phyloP scores from a whole-genome alignment of 2,113 vertebrate genomes.

The Recurvirostra avosetta region DNA sequence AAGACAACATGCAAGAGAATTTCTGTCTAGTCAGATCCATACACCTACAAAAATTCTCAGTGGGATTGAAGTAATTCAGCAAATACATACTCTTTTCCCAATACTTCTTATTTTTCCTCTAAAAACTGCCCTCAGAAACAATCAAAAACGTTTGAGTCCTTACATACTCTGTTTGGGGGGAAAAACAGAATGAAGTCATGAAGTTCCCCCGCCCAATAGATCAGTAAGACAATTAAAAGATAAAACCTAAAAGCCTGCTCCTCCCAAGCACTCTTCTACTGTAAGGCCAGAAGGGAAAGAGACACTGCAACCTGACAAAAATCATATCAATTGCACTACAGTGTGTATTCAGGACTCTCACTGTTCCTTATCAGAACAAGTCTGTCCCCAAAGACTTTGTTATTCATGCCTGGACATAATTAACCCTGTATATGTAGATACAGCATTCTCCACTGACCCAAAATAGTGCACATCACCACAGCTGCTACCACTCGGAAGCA shows the following conservation, averaged over 20 bases:
- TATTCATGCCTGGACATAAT: neutral
- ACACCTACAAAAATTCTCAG: neutral
- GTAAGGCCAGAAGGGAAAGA: neutral
- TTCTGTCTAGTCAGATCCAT: neutral
- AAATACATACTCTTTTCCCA: neutral
- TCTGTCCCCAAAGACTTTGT: neutral
- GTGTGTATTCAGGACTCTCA: neutral
- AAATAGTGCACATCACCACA: neutral
- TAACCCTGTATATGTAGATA: neutral
- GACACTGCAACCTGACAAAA: neutral
- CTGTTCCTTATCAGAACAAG: neutral
- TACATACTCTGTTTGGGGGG: neutral
- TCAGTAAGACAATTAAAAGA: neutral
- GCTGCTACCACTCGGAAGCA: neutral
- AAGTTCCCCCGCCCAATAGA: neutral
- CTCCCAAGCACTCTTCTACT: neutral
- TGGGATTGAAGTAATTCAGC: neutral
- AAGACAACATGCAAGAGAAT: conserved; percentile 68
- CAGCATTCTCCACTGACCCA: neutral
- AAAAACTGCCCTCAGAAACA: neutral
- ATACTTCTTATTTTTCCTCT: neutral
- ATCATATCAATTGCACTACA: neutral
- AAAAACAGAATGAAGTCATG: neutral
- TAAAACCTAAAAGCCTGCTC: neutral
- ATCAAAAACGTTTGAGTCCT: neutral